Evolutionary conservation across 2,797 vertebrate genomes (phyloP), one percentile per base, ranked within the genome.

Genomic region (Poeciliopsis gracilis): DNA sequence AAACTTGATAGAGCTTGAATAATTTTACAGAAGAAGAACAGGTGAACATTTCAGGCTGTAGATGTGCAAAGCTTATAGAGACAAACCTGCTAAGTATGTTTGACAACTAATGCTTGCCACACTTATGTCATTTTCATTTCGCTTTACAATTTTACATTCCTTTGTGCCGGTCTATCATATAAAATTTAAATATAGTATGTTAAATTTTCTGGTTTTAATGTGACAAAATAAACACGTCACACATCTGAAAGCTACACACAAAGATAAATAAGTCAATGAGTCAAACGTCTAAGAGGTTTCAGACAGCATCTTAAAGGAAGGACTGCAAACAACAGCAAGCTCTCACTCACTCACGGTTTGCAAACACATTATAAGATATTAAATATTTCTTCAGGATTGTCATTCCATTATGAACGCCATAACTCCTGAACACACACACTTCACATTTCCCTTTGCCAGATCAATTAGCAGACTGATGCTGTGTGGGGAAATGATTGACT

Each of bases 391-490:
- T 80, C 78, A 78, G 4, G 11, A 45, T 7, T 45, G 63, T 67
- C 38, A 41, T 67, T 25, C 75, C 86, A 80, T 88, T 86, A 77
- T 45, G 25, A 30, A 66, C 28, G 16, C 5, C 6, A 7, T 38
- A n/a, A 28, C 41, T 63, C 20, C 20, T 0, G 25, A 33, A 16
- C 76, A 43, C 72, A 72, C 75, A 66, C 80, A 57, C 73, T 59
- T 53, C 76, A 69, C 76, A 38, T 81, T 86, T 74, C 82, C 66
- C 74, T 45, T 82, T 71, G n/a, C 75, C 82, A 88, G 92, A 94
- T 94, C 92, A 94, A 94, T 95, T 91, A 94, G 88, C 91, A 92
- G 93, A 94, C 93, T 91, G 91, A 87, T 84, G 90, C 77, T 84
- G 41, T 85, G 83, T 80, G 86, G 82, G 83, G 77, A 79, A 47